Evolutionary conservation across 2,888 invertebrate species (phyloP).

Genomic region (Aporophyla lueneburgensis): DNA sequence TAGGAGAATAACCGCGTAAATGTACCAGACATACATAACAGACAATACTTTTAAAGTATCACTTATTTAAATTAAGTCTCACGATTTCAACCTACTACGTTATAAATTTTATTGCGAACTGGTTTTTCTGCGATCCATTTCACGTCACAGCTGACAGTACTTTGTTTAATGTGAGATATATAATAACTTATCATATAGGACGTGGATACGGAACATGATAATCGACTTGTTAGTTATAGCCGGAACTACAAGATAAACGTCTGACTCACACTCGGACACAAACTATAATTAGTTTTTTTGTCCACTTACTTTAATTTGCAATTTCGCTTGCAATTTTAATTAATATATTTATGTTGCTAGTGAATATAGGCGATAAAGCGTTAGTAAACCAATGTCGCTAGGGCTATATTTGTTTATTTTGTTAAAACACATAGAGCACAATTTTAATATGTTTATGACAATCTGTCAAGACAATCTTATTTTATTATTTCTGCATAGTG

Average conservation of each 20-base stretch:
- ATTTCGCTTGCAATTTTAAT: background rate
- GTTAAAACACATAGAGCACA: background rate
- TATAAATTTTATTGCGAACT: background rate
- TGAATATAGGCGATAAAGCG: background rate
- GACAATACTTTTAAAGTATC: background rate
- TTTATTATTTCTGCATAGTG: background rate
- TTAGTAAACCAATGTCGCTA: background rate
- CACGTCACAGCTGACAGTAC: background rate
- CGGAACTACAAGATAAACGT: constrained; percentile 52
- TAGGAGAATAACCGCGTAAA: background rate
- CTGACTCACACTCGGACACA: constrained; percentile 43
- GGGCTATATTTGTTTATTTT: background rate
- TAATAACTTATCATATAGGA: constrained; percentile 33
- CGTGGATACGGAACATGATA: constrained; percentile 47
- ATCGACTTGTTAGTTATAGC: constrained; percentile 38
- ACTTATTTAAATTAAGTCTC: background rate
- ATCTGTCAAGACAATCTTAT: constrained; percentile 1
- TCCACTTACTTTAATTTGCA: background rate
- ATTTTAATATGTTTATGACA: background rate
- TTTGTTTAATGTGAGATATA: background rate
- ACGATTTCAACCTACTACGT: constrained; percentile 4
- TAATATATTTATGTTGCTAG: background rate
- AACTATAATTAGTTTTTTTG: constrained; percentile 6
- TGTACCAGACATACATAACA: background rate
- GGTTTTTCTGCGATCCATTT: constrained; percentile 35